Conservation (phyloP, 2,888 invertebrate species). For the Parnassius orleans region DNA sequence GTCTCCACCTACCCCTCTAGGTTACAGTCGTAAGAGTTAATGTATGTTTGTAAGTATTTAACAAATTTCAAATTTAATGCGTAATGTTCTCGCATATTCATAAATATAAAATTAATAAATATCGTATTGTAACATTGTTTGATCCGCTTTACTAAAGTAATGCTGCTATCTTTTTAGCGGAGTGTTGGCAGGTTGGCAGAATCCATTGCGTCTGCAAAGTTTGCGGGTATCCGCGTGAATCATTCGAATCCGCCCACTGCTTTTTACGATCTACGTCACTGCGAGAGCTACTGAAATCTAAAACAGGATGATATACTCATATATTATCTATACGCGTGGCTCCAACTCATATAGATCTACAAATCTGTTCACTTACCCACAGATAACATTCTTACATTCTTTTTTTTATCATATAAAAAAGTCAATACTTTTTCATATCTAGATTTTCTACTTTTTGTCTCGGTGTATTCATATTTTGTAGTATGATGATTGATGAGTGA, state of each 20-base stretch:
- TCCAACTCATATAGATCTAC: no score
- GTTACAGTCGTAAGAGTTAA: no score
- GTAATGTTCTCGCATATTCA: background rate
- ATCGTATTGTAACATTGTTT: constrained; percentile 19
- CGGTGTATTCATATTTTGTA: no score
- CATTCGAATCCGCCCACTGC: constrained; percentile 12
- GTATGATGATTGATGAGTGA: no score
- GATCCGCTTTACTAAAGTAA: constrained; percentile 15
- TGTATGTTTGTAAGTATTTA: no score
- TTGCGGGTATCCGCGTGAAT: constrained; percentile 17
- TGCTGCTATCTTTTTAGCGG: constrained; percentile 5
- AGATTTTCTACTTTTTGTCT: no score
- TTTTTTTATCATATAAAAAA: no score
- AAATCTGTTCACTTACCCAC: no score
- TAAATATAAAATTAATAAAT: background rate
- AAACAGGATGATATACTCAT: background rate
- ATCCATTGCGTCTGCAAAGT: constrained; percentile 21
- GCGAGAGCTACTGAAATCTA: constrained; percentile 8
- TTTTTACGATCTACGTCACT: constrained; percentile 18
- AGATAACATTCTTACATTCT: no score
- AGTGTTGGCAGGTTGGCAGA: constrained; percentile 27
- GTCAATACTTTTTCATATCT: no score
- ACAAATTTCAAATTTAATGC: no score
- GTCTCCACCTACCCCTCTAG: no score
- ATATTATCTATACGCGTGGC: background rate